phyloP scores from a whole-genome alignment of 2,888 invertebrate species.

The Andrena haemorrhoa region DNA sequence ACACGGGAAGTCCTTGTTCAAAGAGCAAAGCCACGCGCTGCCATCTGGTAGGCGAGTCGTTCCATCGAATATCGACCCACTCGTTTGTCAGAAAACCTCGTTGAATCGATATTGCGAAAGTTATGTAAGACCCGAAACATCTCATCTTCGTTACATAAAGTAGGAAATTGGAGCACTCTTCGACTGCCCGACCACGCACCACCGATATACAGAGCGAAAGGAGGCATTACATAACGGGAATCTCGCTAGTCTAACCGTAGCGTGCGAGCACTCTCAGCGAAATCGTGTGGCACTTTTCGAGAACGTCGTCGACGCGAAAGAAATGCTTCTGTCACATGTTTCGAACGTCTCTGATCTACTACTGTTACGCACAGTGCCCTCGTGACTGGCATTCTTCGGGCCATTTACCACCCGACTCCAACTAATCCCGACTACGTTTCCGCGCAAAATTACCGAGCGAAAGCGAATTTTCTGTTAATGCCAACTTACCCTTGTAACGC shows the following conservation, averaged over 20 bases:
- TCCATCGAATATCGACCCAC: slow-evolving; percentile 79
- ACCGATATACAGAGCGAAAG: slow-evolving; percentile 18
- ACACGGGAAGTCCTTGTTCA: slow-evolving; percentile 57
- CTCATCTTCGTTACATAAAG: slow-evolving; percentile 73
- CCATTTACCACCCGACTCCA: not conserved
- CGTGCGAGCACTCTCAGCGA: slow-evolving; percentile 1
- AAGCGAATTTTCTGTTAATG: not conserved
- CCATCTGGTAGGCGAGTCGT: slow-evolving; percentile 78
- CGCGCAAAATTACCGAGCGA: not conserved
- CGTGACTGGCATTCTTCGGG: not conserved
- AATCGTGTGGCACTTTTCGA: slow-evolving; percentile 33
- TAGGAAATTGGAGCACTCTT: slow-evolving; percentile 43
- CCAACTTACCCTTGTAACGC: slow-evolving; percentile 93
- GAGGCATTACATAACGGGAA: slow-evolving; percentile 70
- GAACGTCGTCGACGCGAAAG: slow-evolving; percentile 47
- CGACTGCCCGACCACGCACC: not conserved
- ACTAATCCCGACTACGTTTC: not conserved
- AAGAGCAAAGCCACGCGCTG: slow-evolving; percentile 74
- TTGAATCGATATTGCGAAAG: slow-evolving; percentile 55
- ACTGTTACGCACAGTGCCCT: slow-evolving; percentile 13
- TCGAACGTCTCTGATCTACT: slow-evolving; percentile 14
- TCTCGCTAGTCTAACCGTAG: not conserved
- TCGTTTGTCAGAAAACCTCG: slow-evolving; percentile 51
- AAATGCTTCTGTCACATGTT: slow-evolving; percentile 70
- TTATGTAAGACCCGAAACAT: slow-evolving; percentile 76